Evolutionary conservation across 2,888 invertebrate genomes (phyloP), one percentile per base, ranked within the genome.

Genomic region (Pseudococcus longispinus): DNA sequence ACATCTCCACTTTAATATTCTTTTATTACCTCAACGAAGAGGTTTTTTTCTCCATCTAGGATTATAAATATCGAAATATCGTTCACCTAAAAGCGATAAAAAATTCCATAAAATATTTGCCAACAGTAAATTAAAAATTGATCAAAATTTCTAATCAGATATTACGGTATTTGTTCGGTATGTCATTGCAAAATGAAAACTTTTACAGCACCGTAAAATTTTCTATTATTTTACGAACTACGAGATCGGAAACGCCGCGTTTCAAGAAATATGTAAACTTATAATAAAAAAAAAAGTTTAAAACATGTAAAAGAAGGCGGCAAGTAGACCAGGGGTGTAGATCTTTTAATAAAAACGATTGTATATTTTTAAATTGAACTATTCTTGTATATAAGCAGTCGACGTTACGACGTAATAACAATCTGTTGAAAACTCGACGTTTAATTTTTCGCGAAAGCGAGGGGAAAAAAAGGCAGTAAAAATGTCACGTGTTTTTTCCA

Each of bases 41-140:
- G 26, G 23, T 65, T 29, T 70, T 65, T 70, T 70, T 65, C 26
- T 26, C 20, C 5, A 1, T 26, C 26, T 65, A 2, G 26, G 9
- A 51, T 9, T 51, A 65, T 65, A 26, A 29, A 29, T 15, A 70
- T 26, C 70, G 70, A 15, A 29, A 29, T 29, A 70, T 70, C 15
- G 29, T 18, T 70, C 70, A 70, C 70, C 29, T 29, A 70, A 29
- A 70, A 70, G 2, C 29, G 29, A 70, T 70, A 70, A 70, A 70
- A 70, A 70, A 70, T 32, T 70, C 70, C 70, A 70, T 70, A 70
- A 65, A 70, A 70, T 70, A 32, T 29, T 70, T 70, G 18, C 29
- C 29, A 70, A 70, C 29, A 70, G 70, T 70, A 18, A 70, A 70
- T 70, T 70, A 70, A 70, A 70, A 70, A 29, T 32, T 70, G 70